Base-by-base conservation (phyloP, 2,888 invertebrate species). In the Neria commutata region DNA sequence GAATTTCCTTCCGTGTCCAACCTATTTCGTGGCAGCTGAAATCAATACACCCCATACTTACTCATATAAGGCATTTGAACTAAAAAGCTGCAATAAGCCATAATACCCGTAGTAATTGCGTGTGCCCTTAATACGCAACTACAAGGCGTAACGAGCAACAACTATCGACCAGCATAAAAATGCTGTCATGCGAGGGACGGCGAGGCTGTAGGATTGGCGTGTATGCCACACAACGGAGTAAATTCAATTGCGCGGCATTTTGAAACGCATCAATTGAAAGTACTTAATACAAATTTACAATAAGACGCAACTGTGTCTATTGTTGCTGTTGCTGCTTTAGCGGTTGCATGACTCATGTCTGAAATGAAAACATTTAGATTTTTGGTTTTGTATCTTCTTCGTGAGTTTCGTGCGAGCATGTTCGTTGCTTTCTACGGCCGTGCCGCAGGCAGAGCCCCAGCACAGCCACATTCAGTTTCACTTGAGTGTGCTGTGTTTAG, bases 271-370 rank as follows among this genome's bases (percentile, higher is more conserved):
- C 21, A 42, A 42, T 42, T 42, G 42, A 42, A 42, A 42, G 42
- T 42, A 42, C 42, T 42, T 42, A 42, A 42, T 42, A 42, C 42
- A 42, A 42, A 42, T 42, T 42, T 42, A 42, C 42, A 42, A 42
- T 37, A 37, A 37, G n/a, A 37, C 37, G 37, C 37, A 37, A 37
- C 37, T 37, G 37, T 37, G 42, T 5, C 21, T 42, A 5, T 4
- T 19, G 42, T 33, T 51, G 49, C 14, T 57, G 47, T 48, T 50
- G 46, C 16, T 54, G 51, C 29, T 60, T 23, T 21, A 23, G 61
- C 68, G 68, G 63, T 61, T 46, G 70, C 62, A 72, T 72, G 72
- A 74, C 62, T 72, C 72, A 72, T 74, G 71, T 71, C 71, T 23
- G 24, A 21, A 14, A 48, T 19, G 21, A 29, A 48, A 17, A 48